Percentiles rank a stretch among this genome's conserved stretches.
Conservation (phyloP, 2,888 invertebrate genomes). For the Anarsia innoxiella region DNA sequence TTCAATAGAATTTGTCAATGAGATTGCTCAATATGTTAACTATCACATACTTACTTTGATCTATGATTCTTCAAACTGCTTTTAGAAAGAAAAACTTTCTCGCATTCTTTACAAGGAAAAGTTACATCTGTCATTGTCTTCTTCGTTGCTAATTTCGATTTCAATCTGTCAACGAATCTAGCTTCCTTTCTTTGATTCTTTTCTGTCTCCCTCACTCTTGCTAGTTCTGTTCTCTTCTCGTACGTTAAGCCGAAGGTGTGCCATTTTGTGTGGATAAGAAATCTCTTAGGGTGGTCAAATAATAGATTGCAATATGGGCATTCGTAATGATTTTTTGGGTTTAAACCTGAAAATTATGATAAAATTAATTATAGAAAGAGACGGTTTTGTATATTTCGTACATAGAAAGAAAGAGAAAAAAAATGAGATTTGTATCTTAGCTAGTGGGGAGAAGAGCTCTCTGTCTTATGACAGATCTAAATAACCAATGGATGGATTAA, state of each 20-base stretch:
- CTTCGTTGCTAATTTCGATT: constrained; percentile 20
- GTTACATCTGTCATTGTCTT: too few relatives aligned
- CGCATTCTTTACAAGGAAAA: constrained; percentile 40
- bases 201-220: constrained; percentile 31
- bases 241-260: constrained; percentile 53
- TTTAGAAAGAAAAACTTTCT: constrained; percentile 42
- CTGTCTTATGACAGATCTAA: too few relatives aligned
- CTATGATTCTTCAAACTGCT: constrained; percentile 54
- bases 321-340: constrained; percentile 34
- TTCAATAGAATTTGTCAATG: too few relatives aligned
- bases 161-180: constrained; percentile 24
- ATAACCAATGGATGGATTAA: too few relatives aligned
- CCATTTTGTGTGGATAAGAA: constrained; percentile 62
- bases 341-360: constrained; percentile 24
- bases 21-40: too few relatives aligned
- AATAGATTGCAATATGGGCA: constrained; percentile 49
- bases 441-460: too few relatives aligned
- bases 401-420: too few relatives aligned
- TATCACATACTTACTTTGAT: constrained; percentile 34
- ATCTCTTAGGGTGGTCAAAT: constrained; percentile 53
- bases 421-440: too few relatives aligned
- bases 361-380: too few relatives aligned
- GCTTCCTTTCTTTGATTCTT: constrained; percentile 32
- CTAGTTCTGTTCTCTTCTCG: constrained; percentile 35
- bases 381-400: too few relatives aligned